Conservation (phyloP, 2,888 invertebrate genomes). For the Zele albiditarsus region DNA sequence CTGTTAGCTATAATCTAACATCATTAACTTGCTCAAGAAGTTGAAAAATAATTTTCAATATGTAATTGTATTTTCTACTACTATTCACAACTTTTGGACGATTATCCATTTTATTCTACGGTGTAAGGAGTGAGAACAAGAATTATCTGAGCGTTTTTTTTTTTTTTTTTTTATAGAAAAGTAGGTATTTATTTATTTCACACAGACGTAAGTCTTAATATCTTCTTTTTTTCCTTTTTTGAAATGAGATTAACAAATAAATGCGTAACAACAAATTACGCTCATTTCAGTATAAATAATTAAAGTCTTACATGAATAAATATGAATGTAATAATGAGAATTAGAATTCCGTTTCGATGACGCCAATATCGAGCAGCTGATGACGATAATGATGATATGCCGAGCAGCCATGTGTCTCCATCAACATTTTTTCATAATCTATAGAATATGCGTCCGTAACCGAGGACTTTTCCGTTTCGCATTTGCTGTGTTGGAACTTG, state of each 20-base stretch:
- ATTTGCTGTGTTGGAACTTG: slow-evolving; percentile 20
- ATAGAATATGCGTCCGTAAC: slow-evolving; percentile 36
- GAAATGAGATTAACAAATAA: slow-evolving; percentile 41
- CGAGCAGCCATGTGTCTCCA: slow-evolving; percentile 79
- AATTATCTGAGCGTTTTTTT: not conserved
- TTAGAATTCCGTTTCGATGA: slow-evolving; percentile 61
- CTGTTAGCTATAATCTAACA: not conserved
- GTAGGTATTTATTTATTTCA: slow-evolving; percentile 65
- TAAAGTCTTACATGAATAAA: slow-evolving; percentile 39
- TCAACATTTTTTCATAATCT: slow-evolving; percentile 75
- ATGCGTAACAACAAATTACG: slow-evolving; percentile 48
- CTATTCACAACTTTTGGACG: not conserved
- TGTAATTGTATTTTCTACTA: not conserved
- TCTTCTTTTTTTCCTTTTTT: slow-evolving; percentile 28
- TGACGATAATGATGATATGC: slow-evolving; percentile 74
- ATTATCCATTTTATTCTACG: not conserved
- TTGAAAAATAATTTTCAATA: not conserved
- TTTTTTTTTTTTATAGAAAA: slow-evolving; percentile 56
- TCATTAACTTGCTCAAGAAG: not conserved
- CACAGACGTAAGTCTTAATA: slow-evolving; percentile 54
- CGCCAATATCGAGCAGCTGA: slow-evolving; percentile 53
- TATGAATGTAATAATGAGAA: slow-evolving; percentile 15
- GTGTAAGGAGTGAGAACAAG: not conserved
- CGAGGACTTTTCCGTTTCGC: not conserved
- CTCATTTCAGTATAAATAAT: slow-evolving; percentile 50